Conservation (phyloP, 2,797 vertebrate genomes). For the Platyrinchus mystaceus region DNA sequence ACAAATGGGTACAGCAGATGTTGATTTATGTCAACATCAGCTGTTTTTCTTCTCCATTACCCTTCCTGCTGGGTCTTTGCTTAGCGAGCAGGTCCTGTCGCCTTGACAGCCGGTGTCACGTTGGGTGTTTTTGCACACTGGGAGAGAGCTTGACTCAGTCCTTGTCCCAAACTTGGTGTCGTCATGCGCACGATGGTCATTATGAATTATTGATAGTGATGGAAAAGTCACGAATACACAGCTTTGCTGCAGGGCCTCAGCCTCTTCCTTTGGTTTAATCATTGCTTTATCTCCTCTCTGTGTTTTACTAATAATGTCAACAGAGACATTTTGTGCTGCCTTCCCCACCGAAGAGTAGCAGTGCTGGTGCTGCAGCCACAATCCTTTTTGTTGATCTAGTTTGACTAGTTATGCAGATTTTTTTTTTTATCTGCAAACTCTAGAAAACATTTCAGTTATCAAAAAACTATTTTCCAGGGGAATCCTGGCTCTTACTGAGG, state of each 20-base stretch:
- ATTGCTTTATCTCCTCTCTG: conserved; percentile 2
- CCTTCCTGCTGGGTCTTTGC: conserved; percentile 25
- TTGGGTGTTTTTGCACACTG: neutral
- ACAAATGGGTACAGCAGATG: neutral
- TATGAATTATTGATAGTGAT: conserved; percentile 44
- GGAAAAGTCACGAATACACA: conserved; percentile 1
- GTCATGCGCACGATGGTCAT: neutral
- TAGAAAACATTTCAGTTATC: neutral
- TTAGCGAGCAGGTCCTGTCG: conserved; percentile 1
- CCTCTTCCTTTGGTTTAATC: conserved; percentile 13
- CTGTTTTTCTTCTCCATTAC: conserved; percentile 58
- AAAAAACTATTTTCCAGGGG: neutral
- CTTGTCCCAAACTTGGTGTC: neutral
- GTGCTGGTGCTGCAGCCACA: neutral
- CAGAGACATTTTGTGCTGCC: neutral
- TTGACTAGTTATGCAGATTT: neutral
- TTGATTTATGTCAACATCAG: conserved; percentile 41
- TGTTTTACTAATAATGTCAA: conserved; percentile 1
- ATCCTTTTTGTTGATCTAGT: neutral
- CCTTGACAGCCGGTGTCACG: neutral
- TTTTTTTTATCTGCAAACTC: neutral
- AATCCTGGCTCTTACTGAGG: neutral
- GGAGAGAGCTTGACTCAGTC: neutral
- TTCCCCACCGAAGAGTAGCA: neutral
- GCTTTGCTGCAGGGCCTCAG: conserved; percentile 9